Percentiles rank a stretch among this genome's conserved stretches.
Evolutionary conservation across 2,888 invertebrate species (phyloP).

Genomic region (Teinopalpus imperialis): DNA sequence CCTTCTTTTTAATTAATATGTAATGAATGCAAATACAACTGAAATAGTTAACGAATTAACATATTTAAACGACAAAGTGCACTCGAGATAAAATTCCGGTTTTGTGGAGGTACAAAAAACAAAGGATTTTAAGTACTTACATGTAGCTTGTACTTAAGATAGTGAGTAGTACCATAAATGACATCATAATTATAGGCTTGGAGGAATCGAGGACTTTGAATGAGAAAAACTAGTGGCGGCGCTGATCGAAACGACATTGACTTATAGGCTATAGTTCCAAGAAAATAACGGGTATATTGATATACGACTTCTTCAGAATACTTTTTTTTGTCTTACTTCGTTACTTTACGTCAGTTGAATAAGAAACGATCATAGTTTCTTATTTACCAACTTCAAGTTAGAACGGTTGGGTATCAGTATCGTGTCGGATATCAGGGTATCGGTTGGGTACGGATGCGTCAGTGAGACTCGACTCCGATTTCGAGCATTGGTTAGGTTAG

Average conservation of each 20-base stretch:
- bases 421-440: no score
- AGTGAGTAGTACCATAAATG: conserved; percentile 10
- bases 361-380: no score
- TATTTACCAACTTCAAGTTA: no score
- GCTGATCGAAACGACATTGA: background rate
- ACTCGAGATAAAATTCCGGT: conserved; percentile 18
- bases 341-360: no score
- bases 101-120: conserved; percentile 7
- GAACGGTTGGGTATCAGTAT: no score
- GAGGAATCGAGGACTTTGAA: background rate
- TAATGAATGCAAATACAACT: conserved; percentile 13
- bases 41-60: conserved; percentile 11
- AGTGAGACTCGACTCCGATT: no score
- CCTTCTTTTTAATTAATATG: conserved; percentile 8
- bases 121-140: conserved; percentile 5
- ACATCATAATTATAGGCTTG: conserved; percentile 9
- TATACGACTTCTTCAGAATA: background rate
- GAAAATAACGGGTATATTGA: conserved; percentile 1
- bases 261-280: background rate
- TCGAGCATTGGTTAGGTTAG: no score
- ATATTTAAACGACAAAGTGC: conserved; percentile 17
- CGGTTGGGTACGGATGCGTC: no score
- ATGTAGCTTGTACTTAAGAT: conserved; percentile 2
- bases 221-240: conserved; percentile 9
- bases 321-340: no score